These are phyloP conservation scores for Arrhamphus sclerolepis DNA, from an alignment of 2,797 vertebrate genomes.

Conservation along the genomic window DNA sequence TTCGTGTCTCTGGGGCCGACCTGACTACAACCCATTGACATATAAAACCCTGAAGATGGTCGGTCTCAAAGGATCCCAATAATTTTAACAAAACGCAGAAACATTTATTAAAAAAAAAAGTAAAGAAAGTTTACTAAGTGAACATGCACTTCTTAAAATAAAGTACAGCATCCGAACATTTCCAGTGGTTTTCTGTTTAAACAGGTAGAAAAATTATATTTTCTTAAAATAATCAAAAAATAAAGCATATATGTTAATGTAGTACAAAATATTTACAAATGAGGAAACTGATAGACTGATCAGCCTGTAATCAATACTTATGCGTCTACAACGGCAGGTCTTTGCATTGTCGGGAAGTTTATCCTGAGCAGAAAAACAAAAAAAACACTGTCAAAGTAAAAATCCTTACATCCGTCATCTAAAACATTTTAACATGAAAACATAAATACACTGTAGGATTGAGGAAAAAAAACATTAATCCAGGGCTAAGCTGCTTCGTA, in stretches of 20 bases:
- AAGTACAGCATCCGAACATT: constrained; percentile 53
- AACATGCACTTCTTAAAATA: constrained; percentile 47
- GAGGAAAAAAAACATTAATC: constrained; percentile 44
- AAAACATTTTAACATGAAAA: too few species aligned
- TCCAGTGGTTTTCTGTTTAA: constrained; percentile 66
- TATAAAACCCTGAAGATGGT: constrained; percentile 37
- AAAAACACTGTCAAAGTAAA: too few species aligned
- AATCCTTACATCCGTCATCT: too few species aligned
- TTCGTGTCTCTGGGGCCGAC: constrained; percentile 79
- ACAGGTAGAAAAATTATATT: constrained; percentile 42
- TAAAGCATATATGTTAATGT: constrained; percentile 38
- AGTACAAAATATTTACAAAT: constrained; percentile 46
- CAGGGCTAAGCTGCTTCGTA: constrained; percentile 88
- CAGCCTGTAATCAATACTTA: constrained; percentile 41
- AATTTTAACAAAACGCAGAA: constrained; percentile 39
- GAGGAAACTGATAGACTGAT: constrained; percentile 45
- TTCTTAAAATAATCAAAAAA: constrained; percentile 17
- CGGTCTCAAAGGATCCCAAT: too few species aligned
- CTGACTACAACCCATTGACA: constrained; percentile 53
- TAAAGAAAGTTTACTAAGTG: constrained; percentile 27
- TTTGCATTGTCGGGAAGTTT: constrained; percentile 45
- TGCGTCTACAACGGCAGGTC: constrained; percentile 38
- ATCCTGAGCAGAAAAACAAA: constrained; percentile 65
- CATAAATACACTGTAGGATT: too few species aligned
- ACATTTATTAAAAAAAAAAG: constrained; percentile 62